phyloP scores from a whole-genome alignment of 2,113 vertebrate species.

The Stictonetta naevosa region DNA sequence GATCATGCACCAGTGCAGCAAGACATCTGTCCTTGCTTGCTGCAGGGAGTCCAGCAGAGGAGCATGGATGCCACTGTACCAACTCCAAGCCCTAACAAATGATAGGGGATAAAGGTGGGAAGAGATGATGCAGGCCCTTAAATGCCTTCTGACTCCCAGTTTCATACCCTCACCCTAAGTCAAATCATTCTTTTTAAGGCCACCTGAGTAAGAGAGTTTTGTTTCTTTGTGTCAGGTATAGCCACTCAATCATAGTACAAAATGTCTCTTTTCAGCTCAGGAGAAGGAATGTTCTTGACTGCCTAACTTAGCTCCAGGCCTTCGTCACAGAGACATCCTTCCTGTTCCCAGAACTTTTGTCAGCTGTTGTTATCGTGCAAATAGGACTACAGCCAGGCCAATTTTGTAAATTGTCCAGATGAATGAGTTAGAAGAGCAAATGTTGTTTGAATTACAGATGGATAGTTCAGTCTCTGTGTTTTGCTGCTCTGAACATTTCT shows the following conservation, averaged over 20 bases:
- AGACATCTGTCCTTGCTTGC: not conserved
- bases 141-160: not conserved
- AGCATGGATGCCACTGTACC: accelerated
- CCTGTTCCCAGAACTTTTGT: slow-evolving; percentile 20
- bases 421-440: slow-evolving; percentile 43
- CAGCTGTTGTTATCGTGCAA: slow-evolving; percentile 55
- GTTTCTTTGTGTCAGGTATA: not conserved
- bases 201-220: not conserved
- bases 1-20: accelerated
- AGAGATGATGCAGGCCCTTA: not conserved
- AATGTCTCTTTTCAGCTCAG: not conserved
- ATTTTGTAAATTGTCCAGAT: slow-evolving; percentile 49
- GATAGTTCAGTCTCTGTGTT: not conserved
- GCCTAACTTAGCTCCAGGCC: slow-evolving; percentile 20
- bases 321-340: not conserved
- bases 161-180: not conserved
- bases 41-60: not conserved
- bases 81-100: not conserved
- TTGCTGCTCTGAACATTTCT: slow-evolving; percentile 9
- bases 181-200: not conserved
- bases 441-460: slow-evolving; percentile 49
- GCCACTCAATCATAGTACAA: accelerated
- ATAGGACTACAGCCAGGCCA: slow-evolving; percentile 33
- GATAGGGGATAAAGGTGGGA: not conserved
- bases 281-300: not conserved